Percentiles rank a stretch among this genome's conserved stretches.
Evolutionary conservation across 2,888 invertebrate species (phyloP).

Genomic region (Drosophila helvetica): DNA sequence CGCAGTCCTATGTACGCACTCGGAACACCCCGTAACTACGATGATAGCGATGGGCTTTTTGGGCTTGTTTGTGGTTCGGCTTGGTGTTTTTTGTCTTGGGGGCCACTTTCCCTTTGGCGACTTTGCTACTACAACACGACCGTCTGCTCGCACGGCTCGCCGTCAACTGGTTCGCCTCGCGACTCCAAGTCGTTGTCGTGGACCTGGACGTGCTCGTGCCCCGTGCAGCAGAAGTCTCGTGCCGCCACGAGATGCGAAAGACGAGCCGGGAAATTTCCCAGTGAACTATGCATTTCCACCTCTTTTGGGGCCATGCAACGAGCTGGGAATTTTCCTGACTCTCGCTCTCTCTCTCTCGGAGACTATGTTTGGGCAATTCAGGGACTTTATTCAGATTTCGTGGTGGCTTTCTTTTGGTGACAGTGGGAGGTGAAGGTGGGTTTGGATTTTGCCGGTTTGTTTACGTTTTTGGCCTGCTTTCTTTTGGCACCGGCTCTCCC

Average conservation of each 20-base stretch:
- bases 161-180: conserved; percentile 83
- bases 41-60: conserved; percentile 19
- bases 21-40: conserved; percentile 20
- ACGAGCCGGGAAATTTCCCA: conserved; percentile 45
- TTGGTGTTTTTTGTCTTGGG: conserved; percentile 9
- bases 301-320: conserved; percentile 3
- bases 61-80: neutral
- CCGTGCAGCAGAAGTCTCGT: conserved; percentile 4
- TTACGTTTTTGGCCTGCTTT: conserved; percentile 79
- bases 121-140: conserved; percentile 80
- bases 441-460: conserved; percentile 81
- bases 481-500: conserved; percentile 60
- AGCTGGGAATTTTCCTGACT: conserved; percentile 24
- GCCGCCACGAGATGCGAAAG: neutral
- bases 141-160: conserved; percentile 84
- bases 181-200: conserved; percentile 55
- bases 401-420: conserved; percentile 67
- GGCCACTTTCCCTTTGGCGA: conserved; percentile 37
- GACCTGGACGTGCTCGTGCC: neutral
- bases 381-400: neutral
- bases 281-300: conserved; percentile 38
- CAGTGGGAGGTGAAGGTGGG: conserved; percentile 26
- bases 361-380: conserved; percentile 37
- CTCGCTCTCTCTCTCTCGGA: conserved; percentile 13
- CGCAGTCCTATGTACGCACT: too few species aligned